A percentile compares a stretch with the other conserved stretches of the same genome.
These are phyloP conservation scores for Adrianichthys oophorus DNA, from an alignment of 2,797 vertebrate genomes.

Conservation along the genomic window DNA sequence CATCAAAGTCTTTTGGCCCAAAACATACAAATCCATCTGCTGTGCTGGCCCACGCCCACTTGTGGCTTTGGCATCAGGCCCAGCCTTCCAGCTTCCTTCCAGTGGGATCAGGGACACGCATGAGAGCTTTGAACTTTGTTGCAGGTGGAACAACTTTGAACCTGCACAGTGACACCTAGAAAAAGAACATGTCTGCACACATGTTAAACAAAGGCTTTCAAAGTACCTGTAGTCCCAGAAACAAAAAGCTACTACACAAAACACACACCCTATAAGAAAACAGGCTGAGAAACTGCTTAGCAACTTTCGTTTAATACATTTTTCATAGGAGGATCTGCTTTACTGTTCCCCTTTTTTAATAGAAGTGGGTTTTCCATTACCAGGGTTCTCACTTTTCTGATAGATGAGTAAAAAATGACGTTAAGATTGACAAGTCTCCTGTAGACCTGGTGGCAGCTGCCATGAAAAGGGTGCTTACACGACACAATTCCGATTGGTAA, in stretches of 20 bases:
- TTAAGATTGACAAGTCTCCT: too few relatives aligned
- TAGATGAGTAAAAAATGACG: too few relatives aligned
- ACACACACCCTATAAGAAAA: neutral
- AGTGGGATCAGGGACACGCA: slow-evolving; percentile 59
- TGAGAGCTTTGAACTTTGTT: slow-evolving; percentile 61
- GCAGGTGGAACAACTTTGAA: slow-evolving; percentile 68
- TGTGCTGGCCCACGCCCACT: slow-evolving; percentile 40
- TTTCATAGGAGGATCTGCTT: neutral
- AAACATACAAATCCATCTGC: slow-evolving; percentile 44
- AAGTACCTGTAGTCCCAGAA: neutral
- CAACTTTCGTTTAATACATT: neutral
- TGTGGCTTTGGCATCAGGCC: slow-evolving; percentile 64
- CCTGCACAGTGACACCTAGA: slow-evolving; percentile 31
- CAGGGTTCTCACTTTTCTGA: too few relatives aligned
- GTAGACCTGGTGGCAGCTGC: too few relatives aligned
- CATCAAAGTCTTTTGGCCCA: slow-evolving; percentile 44
- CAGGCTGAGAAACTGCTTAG: neutral
- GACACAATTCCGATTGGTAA: too few relatives aligned
- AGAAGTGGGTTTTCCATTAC: too few relatives aligned
- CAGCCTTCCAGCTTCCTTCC: slow-evolving; percentile 52
- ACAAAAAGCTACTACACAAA: slow-evolving; percentile 1
- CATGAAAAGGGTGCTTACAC: too few relatives aligned
- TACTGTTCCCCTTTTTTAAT: neutral
- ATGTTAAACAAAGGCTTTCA: neutral
- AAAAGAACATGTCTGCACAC: slow-evolving; percentile 26